These are phyloP conservation scores for Biston stratarius DNA, from an alignment of 2,888 invertebrate genomes.

Conservation along the genomic window DNA sequence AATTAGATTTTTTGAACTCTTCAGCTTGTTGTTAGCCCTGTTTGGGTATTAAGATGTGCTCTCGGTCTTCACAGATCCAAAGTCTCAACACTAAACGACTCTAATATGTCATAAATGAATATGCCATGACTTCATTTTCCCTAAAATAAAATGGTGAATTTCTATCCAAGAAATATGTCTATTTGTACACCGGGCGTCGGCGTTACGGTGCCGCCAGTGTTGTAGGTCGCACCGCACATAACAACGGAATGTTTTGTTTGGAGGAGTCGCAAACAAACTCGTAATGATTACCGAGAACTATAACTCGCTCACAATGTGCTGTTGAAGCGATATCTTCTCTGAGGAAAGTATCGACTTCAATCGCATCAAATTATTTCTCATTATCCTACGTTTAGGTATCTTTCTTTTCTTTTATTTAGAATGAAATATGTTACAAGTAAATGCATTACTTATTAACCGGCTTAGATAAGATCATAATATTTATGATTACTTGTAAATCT, in stretches of 20 bases:
- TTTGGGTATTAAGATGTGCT: too few species aligned
- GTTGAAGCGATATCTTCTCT: conserved; percentile 60
- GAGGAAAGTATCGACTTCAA: conserved; percentile 55
- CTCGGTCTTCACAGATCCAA: too few species aligned
- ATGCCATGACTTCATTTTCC: conserved; percentile 63
- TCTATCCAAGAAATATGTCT: conserved; percentile 78
- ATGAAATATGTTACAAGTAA: conserved; percentile 2
- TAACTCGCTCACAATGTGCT: conserved; percentile 65
- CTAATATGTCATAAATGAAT: too few species aligned
- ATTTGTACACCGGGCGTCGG: conserved; percentile 78
- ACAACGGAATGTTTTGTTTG: conserved; percentile 78
- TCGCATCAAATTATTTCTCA: conserved; percentile 52
- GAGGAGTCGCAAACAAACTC: conserved; percentile 80
- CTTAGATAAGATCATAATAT: neutral
- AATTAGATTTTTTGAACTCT: too few species aligned
- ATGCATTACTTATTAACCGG: neutral
- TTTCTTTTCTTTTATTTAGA: neutral
- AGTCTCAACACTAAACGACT: too few species aligned
- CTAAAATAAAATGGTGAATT: conserved; percentile 74
- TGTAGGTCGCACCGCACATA: conserved; percentile 74
- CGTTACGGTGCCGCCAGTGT: conserved; percentile 65
- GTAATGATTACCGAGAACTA: conserved; percentile 70
- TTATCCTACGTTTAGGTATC: conserved; percentile 32
- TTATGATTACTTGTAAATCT: neutral
- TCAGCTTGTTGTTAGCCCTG: too few species aligned